Percentiles rank a stretch among this genome's conserved stretches.
Conservation (phyloP, 2,797 vertebrate species). For the Naso thynnoides region DNA sequence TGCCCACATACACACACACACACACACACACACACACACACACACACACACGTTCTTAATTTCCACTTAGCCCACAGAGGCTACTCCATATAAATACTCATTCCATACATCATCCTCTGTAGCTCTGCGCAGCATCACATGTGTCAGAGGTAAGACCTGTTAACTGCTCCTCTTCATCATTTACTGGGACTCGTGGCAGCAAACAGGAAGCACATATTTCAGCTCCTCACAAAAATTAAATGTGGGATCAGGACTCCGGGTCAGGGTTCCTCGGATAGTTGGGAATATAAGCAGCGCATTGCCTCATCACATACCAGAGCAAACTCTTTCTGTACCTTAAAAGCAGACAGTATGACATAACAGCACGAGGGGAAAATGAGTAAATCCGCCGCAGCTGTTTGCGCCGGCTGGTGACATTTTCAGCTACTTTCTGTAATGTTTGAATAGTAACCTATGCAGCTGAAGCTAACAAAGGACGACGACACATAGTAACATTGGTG, state of each 20-base stretch:
- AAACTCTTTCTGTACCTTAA: constrained; percentile 19
- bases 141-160: constrained; percentile 19
- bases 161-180: constrained; percentile 28
- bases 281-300: constrained; percentile 10
- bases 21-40: constrained; percentile 28
- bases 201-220: constrained; percentile 31
- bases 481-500: too few relatives aligned
- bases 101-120: constrained; percentile 48
- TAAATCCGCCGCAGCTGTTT: too few relatives aligned
- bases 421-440: too few relatives aligned
- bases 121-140: constrained; percentile 37
- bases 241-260: constrained; percentile 6
- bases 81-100: constrained; percentile 46
- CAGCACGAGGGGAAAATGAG: not conserved
- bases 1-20: constrained; percentile 6
- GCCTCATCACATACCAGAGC: constrained; percentile 9
- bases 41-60: constrained; percentile 66
- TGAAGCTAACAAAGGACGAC: too few relatives aligned
- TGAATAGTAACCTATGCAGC: too few relatives aligned
- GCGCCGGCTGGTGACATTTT: too few relatives aligned
- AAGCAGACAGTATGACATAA: constrained; percentile 27
- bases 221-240: constrained; percentile 18
- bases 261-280: constrained; percentile 13
- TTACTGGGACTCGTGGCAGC: constrained; percentile 7
- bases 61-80: constrained; percentile 48